phyloP scores from a whole-genome alignment of 2,797 vertebrate genomes.

The Micrastur ruficollis region DNA sequence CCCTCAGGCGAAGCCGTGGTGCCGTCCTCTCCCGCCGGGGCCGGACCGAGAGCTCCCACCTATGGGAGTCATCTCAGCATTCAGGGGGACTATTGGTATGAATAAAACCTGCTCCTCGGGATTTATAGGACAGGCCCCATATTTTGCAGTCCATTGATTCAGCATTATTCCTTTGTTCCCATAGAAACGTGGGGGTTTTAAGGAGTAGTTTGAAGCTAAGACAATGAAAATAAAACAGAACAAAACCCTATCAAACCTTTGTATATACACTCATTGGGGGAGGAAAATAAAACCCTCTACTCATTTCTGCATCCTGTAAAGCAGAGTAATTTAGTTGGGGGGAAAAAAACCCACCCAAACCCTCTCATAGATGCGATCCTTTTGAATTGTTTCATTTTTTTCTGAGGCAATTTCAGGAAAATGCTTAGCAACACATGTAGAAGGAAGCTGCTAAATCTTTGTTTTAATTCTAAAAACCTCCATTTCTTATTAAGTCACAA shows the following conservation, averaged over 20 bases:
- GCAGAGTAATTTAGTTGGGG: neutral
- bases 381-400: conserved; percentile 35
- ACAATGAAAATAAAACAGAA: conserved; percentile 17
- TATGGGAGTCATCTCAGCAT: fast-evolving
- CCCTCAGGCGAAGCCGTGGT: fast-evolving
- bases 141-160: neutral
- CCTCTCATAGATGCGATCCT: neutral
- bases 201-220: neutral
- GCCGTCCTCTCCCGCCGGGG: fast-evolving
- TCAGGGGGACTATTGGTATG: fast-evolving
- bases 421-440: conserved; percentile 48
- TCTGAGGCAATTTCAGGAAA: neutral
- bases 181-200: neutral
- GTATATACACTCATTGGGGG: neutral
- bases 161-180: neutral
- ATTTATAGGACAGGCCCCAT: neutral
- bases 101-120: neutral
- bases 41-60: neutral
- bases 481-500: conserved; percentile 64
- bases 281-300: neutral
- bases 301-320: neutral
- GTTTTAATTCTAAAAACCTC: conserved; percentile 52
- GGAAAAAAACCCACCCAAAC: neutral
- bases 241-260: neutral
- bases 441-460: conserved; percentile 33